phyloP scores from a whole-genome alignment of 2,113 vertebrate genomes.

The Neolamprologus ventralis region DNA sequence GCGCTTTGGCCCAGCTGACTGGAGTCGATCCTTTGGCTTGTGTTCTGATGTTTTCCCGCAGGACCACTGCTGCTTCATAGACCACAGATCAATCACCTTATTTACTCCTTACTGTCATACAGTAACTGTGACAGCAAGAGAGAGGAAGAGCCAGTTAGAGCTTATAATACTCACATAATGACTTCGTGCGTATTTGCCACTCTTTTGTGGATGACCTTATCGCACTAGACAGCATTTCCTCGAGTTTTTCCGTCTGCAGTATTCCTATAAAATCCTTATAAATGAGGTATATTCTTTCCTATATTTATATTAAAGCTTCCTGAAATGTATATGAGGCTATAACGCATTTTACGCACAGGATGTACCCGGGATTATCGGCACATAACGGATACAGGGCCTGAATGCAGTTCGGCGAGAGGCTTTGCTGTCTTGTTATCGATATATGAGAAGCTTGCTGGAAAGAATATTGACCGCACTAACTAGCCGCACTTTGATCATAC shows the following conservation, averaged over 20 bases:
- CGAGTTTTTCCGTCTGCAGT: not conserved
- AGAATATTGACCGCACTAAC: constrained; percentile 65
- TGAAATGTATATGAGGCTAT: not conserved
- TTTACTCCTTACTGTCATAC: constrained; percentile 50
- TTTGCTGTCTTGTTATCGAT: constrained; percentile 57
- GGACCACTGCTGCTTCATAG: constrained; percentile 31
- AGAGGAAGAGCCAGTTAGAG: not conserved
- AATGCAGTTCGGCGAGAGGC: constrained; percentile 36
- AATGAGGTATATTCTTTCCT: not conserved
- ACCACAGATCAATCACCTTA: constrained; percentile 64
- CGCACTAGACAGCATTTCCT: not conserved
- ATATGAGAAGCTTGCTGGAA: constrained; percentile 46
- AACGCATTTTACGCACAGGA: not conserved
- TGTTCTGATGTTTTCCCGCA: constrained; percentile 21
- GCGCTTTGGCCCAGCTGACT: not conserved
- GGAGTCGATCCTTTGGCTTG: not conserved
- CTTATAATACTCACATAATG: not conserved
- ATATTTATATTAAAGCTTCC: not conserved
- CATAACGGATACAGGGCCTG: constrained; percentile 11
- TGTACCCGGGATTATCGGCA: not conserved
- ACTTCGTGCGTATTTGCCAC: not conserved
- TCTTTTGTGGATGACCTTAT: not conserved
- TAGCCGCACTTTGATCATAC: constrained; percentile 64
- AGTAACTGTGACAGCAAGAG: not conserved
- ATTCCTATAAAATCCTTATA: not conserved